Base-by-base conservation (phyloP, 92 coral and sea anemone species). In the Epizoanthus ramosus region DNA sequence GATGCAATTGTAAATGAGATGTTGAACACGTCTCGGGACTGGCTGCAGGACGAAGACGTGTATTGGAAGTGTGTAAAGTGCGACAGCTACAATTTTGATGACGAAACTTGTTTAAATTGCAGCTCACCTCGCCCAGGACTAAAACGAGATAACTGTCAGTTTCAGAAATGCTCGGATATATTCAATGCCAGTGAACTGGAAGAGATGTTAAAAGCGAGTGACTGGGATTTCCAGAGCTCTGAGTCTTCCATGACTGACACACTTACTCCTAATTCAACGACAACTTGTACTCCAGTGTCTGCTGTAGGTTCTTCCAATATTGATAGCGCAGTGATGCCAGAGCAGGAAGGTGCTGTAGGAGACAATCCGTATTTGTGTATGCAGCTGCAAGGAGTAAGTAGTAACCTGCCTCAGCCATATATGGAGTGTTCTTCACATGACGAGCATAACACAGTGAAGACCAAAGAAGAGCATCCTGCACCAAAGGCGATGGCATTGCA, bases 401-500 rank as follows among this genome's bases (percentile, higher is more conserved):
- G 22, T 19, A 57, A 23, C 19, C 41, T 77, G 71, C 10, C 28
- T 21, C 69, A 60, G 14, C 37, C 41, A 39, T 12, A 77, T 4
- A 57, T 65, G 0, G 81, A 17, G 19, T 18, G 28, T 41, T 60
- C 68, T 1, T 60, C 45, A 33, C 71, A 9, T 39, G 57, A 41
- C 7, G 17, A 13, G 8, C 22, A n/a, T 19, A 59, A 10, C 3
- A 8, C 63, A 22, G 63, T 47, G 74, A 72, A 79, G 59, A 22
- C 43, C 56, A 82, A 65, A 1, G 85, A 84, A 59, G 86, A 71
- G 17, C 80, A 22, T 22, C 37, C 39, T n/a, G 6, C 84, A 33
- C 92, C 91, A 1, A 80, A 80, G 41, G 86, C 92, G 53, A 83
- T 90, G 84, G 84, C 88, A 61, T 68, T 97, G 79, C 90, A 81